Base-by-base conservation (phyloP, 1,140 invertebrate species). In the Copidosoma floridanum region DNA sequence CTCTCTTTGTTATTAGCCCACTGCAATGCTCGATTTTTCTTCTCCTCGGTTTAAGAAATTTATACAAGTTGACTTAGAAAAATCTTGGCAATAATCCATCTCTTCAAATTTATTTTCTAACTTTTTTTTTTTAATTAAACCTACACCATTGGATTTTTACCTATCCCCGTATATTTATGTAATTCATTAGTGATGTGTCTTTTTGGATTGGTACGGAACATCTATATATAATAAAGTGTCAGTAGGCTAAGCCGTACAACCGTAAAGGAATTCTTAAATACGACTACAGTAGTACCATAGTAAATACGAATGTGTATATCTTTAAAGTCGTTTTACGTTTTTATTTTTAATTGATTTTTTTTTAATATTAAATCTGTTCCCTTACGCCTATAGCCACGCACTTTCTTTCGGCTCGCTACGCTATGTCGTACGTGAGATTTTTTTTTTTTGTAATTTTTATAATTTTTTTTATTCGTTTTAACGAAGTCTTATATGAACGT, bases 201-300 rank as follows among this genome's bases (percentile, higher is more conserved):
- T 51, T 57, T 58, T 44, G 57, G 57, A 58, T 46, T 60, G 58
- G 51, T 60, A 60, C 58, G 50, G 58, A 60, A 60, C 58, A 60
- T 60, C 41, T 51, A 54, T 48, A n/a, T 27, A 48, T 8, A 40
- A 53, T 20, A 20, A 50, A 47, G 32, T 37, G 14, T 38, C 23
- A 21, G 20, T 40, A 24, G 57, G 14, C 48, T n/a, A 20, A 32
- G 44, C 23, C 50, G 32, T 51, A 48, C 12, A 48, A 52, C 47
- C 24, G 7, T 40, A 26, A 55, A 50, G 20, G 44, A 50, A 41
- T 55, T 55, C 32, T 54, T 37, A 18, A 50, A 48, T 61, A 61
- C 35, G 41, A 60, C 47, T 60, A 60, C n/a, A 47, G 20, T n/a
- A n/a, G n/a, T 44, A 35, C 32, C 14, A 54, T 48, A 54, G 43